Evolutionary conservation across 2,888 invertebrate genomes (phyloP).

Genomic region (Drosophila kambysellisi): DNA sequence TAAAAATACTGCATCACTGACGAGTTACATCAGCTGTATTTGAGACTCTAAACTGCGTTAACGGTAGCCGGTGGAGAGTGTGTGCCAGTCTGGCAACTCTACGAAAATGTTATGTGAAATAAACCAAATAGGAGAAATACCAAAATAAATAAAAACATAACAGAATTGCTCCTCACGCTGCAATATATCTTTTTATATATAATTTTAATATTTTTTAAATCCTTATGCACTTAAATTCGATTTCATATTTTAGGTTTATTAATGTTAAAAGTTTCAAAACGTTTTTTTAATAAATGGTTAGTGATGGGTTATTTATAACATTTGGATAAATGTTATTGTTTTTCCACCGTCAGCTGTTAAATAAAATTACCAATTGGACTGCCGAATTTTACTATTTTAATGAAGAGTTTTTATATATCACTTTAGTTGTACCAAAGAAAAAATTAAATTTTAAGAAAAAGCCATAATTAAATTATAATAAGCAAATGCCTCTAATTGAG

Average conservation of each 20-base stretch:
- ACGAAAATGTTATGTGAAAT: not conserved
- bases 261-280: not conserved
- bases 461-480: not conserved
- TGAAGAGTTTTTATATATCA: not conserved
- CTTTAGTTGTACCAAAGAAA: not conserved
- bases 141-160: not conserved
- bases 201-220: not conserved
- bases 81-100: conserved; percentile 14
- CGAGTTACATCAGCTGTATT: not conserved
- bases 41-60: not conserved
- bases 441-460: not conserved
- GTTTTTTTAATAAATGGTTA: not conserved
- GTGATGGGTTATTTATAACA: not conserved
- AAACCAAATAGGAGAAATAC: conserved; percentile 10
- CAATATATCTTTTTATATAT: not conserved
- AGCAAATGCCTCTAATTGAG: too few relatives aligned
- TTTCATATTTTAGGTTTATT: not conserved
- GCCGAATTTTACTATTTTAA: not conserved
- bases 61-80: not conserved
- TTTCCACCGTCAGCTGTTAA: conserved; percentile 19
- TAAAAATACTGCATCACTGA: not conserved
- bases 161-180: conserved; percentile 1
- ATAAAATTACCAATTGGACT: conserved; percentile 3
- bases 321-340: not conserved
- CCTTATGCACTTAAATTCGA: too few relatives aligned